Evolutionary conservation across 35 echinoderm and acorn worm species (phyloP), one percentile per base, ranked within the genome.

Genomic region (Heliocidaris erythrogramma): DNA sequence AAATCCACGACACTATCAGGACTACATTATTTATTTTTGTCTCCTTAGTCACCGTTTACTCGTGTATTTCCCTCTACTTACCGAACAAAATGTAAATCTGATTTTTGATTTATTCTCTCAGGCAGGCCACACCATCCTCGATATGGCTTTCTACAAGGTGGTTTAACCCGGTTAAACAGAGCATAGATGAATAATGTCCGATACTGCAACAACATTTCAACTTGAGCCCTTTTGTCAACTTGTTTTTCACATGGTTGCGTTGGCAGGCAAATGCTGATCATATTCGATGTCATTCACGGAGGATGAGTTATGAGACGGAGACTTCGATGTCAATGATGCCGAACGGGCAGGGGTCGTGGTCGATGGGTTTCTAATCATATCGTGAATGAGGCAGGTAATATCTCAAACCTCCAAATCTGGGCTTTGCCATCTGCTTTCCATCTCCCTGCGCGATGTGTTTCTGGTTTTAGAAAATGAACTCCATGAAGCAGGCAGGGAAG

Each of bases 311-410:
- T 78, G 65, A 78, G 65, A 18, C 27, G 18, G 18, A n/a, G 65
- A 78, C 65, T 18, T 18, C 65, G 65, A 78, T 7, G 65, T 78
- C 65, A 78, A 78, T 78, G 65, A 78, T 78, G 65, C 65, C 65
- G 65, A 78, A 78, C 65, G 65, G 65, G 21, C 8, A 78, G 65
- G 65, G 65, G 65, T 78, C 65, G 65, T 78, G 65, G 65, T 78
- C 65, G 27, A 27, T 78, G 65, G 27, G 18, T 78, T 78, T 78
- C 65, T 78, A 78, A 78, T 78, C 65, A 78, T 78, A 27, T 78
- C 65, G 65, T 78, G 65, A 78, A 78, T 78, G 65, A 78, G 65
- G 65, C 65, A 78, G 18, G 65, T 78, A 78, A 78, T 78, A 78
- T 78, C 65, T 78, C 65, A 78, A 7, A 78, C 65, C 65, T 5